Base-by-base conservation (phyloP, 2,113 vertebrate genomes). In the Tetrao urogallus region DNA sequence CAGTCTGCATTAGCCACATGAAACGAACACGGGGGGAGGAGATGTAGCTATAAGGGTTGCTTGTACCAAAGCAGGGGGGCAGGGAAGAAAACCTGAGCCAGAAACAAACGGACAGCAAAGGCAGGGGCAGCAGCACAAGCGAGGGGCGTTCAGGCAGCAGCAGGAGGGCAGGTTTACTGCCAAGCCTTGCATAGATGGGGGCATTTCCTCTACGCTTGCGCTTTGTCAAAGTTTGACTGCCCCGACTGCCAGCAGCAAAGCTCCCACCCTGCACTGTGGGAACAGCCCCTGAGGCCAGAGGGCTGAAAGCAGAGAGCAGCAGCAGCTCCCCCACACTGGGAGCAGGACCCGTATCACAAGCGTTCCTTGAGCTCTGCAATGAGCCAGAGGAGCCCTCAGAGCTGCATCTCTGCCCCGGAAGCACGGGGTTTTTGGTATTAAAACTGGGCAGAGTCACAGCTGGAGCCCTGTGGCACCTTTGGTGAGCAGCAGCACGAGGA, bases 371-470 rank as follows among this genome's bases (percentile, higher is more conserved):
- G 64, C 69, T 71, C 57, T 0, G 1, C 0, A 5, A 45, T 8
- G 2, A 5, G 3, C n/a, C 0, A 4, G 18, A 25, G 11, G 13
- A 9, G 19, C 19, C 1, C 0, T 5, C 34, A 0, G 1, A 43
- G 47, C 18, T 1, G 0, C 1, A 0, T 9, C 71, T 40, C 36
- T 1, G 1, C 42, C n/a, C 13, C 13, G n/a, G 69, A 93, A 21
- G 21, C 0, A 0, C 36, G 0, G 11, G 30, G 30, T 61, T 60
- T 94, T 79, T 74, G 63, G 91, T 65, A 34, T 4, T 13, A 30
- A 64, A 72, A 67, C 72, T 54, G 82, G 82, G 50, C 79, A 90
- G 78, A 88, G 71, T 67, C 13, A 3, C 89, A 60, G 65, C 27
- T 28, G 47, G 52, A 84, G 75, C 48, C 50, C 42, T n/a, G 11